Conservation (phyloP, 1,140 invertebrate species). For the Bombus cullumanus region DNA sequence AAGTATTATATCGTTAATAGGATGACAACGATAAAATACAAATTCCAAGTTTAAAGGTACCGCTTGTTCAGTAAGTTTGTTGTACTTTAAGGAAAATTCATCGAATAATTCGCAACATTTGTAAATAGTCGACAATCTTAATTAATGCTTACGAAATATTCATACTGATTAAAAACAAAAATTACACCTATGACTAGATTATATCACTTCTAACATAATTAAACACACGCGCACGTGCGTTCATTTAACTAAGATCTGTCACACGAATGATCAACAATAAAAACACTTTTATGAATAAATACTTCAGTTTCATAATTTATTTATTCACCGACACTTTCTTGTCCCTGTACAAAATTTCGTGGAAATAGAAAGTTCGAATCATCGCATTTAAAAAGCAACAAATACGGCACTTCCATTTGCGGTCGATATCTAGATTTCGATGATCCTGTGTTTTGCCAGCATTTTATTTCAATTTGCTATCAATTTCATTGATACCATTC, state of each 20-base stretch:
- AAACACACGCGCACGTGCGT: neutral
- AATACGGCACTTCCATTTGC: neutral
- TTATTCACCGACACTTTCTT: slow-evolving; percentile 38
- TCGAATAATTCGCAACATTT: neutral
- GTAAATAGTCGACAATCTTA: slow-evolving; percentile 13
- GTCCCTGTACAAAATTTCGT: slow-evolving; percentile 63
- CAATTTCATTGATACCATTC: neutral
- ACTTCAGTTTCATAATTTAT: slow-evolving; percentile 40
- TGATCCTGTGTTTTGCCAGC: neutral
- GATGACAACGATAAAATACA: neutral
- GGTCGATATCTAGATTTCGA: neutral
- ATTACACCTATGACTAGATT: neutral
- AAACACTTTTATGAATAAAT: slow-evolving; percentile 37
- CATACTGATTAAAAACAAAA: neutral
- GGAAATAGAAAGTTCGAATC: slow-evolving; percentile 55
- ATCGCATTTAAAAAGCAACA: slow-evolving; percentile 19
- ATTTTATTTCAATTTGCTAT: neutral
- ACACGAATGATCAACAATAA: neutral
- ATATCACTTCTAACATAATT: neutral
- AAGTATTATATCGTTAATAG: slow-evolving; percentile 17
- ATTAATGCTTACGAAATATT: neutral
- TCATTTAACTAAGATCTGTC: neutral
- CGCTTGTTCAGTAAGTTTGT: slow-evolving; percentile 42
- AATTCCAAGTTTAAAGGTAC: neutral
- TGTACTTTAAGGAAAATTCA: neutral